Base-by-base conservation (phyloP, 2,888 invertebrate species). In the Sarcophaga subvicina region DNA sequence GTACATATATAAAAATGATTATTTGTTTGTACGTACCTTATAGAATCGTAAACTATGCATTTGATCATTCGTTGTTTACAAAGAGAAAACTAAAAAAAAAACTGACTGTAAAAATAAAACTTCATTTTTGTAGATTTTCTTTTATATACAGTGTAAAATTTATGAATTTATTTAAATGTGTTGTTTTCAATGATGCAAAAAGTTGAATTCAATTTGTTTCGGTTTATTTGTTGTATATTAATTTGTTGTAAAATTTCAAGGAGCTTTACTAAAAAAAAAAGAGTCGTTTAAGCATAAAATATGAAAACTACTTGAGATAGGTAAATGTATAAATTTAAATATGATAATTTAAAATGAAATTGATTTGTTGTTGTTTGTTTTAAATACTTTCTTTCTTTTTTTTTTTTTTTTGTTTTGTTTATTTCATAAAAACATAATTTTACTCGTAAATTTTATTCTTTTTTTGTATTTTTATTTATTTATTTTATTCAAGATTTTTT, bases 111-210 rank as follows among this genome's bases (percentile, higher is more conserved):
- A 10, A 47, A 70, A 82, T 70, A 59, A 75, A 63, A 69, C 54
- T 14, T 20, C 11, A 20, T 63, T 12, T 8, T 63, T 8, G 10
- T 20, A 11, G 60, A 60, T 71, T 71, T 77, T 62, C 12, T 75
- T 85, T 87, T 87, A 87, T 87, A 76, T 87, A 87, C 87, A 87
- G 87, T 87, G 87, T 87, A 87, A 87, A 87, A 84, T 87, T 73
- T 82, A 77, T 80, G 86, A 83, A 80, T 87, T 87, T 84, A 87
- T 87, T 84, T 81, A 79, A 84, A 87, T 80, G n/a, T 80, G 71
- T 67, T 76, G 60, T 70, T 22, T 75, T 64, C 54, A 27, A 70
- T 82, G 76, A 77, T 82, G 81, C 75, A 75, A 63, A 75, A n/a
- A 45, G 62, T 63, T 73, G 45, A 78, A 64, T 59, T 70, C 20